Base-by-base conservation (phyloP, 2,797 vertebrate species). In the Galagoides demidoff region DNA sequence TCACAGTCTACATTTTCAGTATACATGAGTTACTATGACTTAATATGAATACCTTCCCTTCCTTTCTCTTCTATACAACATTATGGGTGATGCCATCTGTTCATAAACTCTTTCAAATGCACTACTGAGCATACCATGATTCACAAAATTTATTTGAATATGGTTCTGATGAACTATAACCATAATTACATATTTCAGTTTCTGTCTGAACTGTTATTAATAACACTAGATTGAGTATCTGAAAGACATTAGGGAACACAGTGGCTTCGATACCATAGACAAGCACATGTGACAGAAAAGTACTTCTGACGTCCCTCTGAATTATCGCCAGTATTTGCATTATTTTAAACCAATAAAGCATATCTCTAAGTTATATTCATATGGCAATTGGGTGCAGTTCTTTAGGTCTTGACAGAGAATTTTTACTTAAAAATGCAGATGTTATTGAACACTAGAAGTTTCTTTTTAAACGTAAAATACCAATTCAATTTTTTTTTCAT, bases 401-500 rank as follows among this genome's bases (percentile, higher is more conserved):
- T 70, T 95, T 4, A 82, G 73, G 39, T 89, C 85, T 96, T 31
- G 25, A 89, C 4, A 77, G 39, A 81, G 19, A 79, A 25, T 89
- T 82, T 85, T 94, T 59, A 70, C 27, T 89, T 81, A n/a, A 79
- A 81, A 78, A 45, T 57, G 7, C 81, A 82, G 63, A 16, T 87
- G 71, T 91, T 73, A 85, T 68, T 82, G 81, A 96, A 70, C 23
- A 94, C 0, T 27, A 68, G n/a, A 81, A 92, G 22, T 73, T 77
- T 81, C 31, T 84, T 64, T 89, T 64, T 49, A 84, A 92, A 82
- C 9, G 73, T 82, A 92, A 68, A 91, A 73, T 4, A 92, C 16
- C 34, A 92, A 20, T 81, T 88, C 74, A n/a, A 45, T 7, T 64
- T 74, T 92, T 95, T 95, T 95, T 95, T 64, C 63, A 94, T 81